Evolutionary conservation across 2,113 vertebrate genomes (phyloP).

Genomic region (Eleginops maclovinus): DNA sequence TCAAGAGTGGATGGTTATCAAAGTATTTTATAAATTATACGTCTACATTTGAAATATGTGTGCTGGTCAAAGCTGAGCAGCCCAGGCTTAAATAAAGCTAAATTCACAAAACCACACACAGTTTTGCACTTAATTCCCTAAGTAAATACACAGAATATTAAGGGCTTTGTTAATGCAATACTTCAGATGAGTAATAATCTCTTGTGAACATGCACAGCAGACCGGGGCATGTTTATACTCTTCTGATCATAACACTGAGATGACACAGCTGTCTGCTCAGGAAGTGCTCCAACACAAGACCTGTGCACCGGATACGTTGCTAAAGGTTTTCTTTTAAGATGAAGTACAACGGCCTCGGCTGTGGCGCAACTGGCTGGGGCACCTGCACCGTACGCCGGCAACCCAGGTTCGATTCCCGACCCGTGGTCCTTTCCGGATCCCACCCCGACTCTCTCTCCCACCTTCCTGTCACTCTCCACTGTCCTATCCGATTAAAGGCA

Average conservation of each 20-base stretch:
- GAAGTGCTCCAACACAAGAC: not conserved
- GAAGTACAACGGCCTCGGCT: too few species aligned
- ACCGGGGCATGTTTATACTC: constrained; percentile 51
- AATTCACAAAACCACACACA: constrained; percentile 37
- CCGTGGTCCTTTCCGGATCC: too few species aligned
- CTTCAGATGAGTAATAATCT: constrained; percentile 50
- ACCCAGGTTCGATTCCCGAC: too few species aligned
- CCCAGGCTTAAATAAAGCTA: constrained; percentile 13
- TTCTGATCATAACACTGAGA: constrained; percentile 39
- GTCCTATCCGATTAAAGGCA: too few species aligned
- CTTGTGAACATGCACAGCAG: constrained; percentile 38
- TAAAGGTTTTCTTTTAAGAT: not conserved
- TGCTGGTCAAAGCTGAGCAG: constrained; percentile 9
- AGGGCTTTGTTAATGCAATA: constrained; percentile 22
- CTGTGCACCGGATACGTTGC: not conserved
- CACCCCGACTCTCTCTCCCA: too few species aligned
- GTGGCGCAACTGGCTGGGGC: too few species aligned
- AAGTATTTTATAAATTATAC: not conserved
- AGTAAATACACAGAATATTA: constrained; percentile 32
- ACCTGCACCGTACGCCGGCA: too few species aligned
- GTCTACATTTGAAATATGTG: not conserved
- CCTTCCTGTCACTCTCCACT: too few species aligned
- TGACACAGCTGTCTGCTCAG: constrained; percentile 37
- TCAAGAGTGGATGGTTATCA: not conserved
- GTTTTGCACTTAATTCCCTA: constrained; percentile 16